phyloP scores from a whole-genome alignment of 2,797 vertebrate species.

The Periophthalmus magnuspinnatus region DNA sequence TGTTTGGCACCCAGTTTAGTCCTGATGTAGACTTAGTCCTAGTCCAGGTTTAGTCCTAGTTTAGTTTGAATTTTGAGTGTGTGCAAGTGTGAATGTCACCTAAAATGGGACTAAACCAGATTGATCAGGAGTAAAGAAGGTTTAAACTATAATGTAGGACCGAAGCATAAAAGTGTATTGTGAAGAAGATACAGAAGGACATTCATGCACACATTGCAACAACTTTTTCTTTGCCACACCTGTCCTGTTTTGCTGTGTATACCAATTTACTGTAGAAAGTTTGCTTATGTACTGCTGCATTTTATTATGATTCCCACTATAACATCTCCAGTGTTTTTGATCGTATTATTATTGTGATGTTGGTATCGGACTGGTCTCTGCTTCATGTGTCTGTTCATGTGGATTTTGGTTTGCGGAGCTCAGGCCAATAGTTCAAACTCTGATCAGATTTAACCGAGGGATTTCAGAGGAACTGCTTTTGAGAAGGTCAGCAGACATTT shows the following conservation, averaged over 20 bases:
- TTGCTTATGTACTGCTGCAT: not conserved
- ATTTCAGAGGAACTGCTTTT: constrained; percentile 50
- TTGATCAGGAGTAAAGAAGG: no score
- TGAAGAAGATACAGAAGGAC: no score
- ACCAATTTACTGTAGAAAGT: not conserved
- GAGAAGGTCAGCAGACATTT: constrained; percentile 26
- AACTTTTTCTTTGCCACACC: no score
- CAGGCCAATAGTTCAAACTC: constrained; percentile 27
- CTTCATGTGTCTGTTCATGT: constrained; percentile 9
- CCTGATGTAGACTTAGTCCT: not conserved
- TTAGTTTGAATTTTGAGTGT: not conserved
- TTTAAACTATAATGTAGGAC: no score
- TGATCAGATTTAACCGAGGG: constrained; percentile 50
- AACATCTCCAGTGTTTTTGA: not conserved
- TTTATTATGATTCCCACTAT: not conserved
- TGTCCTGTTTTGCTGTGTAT: no score
- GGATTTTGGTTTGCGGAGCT: constrained; percentile 3
- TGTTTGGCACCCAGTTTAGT: not conserved
- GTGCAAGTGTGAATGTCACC: no score
- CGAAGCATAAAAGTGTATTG: no score
- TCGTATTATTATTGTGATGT: not conserved
- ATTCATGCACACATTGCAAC: no score
- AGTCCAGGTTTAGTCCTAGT: not conserved
- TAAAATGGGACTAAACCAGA: no score
- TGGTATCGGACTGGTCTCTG: constrained; percentile 6